These are phyloP conservation scores for Meloidogyne hapla DNA, from an alignment of 1,140 invertebrate genomes.

Conservation along the genomic window DNA sequence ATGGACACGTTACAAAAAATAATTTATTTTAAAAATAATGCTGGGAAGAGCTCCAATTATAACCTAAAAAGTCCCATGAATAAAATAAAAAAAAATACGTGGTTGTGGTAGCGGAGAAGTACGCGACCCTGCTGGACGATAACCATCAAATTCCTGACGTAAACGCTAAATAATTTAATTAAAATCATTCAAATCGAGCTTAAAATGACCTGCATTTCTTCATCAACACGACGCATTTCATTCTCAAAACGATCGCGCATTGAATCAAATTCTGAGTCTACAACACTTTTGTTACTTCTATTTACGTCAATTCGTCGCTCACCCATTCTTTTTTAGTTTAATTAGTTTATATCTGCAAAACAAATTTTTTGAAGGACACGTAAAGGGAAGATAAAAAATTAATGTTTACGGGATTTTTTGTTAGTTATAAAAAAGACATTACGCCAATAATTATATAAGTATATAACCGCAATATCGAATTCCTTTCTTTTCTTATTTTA, in stretches of 20 bases:
- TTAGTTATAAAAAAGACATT: too few relatives aligned
- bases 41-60: too few relatives aligned
- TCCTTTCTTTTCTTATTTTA: too few relatives aligned
- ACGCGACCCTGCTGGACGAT: slow-evolving; percentile 35
- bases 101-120: neutral
- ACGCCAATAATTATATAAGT: too few relatives aligned
- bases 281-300: slow-evolving; percentile 86
- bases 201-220: slow-evolving; percentile 79
- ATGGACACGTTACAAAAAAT: too few relatives aligned
- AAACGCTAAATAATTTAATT: slow-evolving; percentile 15
- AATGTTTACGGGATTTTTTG: too few relatives aligned
- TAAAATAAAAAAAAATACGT: slow-evolving; percentile 9
- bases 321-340: neutral
- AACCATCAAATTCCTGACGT: slow-evolving; percentile 49
- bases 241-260: slow-evolving; percentile 90
- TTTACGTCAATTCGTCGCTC: slow-evolving; percentile 74
- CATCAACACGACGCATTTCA: slow-evolving; percentile 92
- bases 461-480: too few relatives aligned
- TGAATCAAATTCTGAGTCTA: slow-evolving; percentile 91
- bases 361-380: neutral
- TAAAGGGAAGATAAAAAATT: neutral
- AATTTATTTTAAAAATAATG: too few relatives aligned
- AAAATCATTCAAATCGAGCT: neutral
- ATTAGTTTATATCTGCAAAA: neutral
- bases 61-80: neutral